Percentiles rank a stretch among this genome's conserved stretches.
Evolutionary conservation across 37 sponge, comb jelly and placozoan species (phyloP).

Genomic region (Corticium candelabrum): DNA sequence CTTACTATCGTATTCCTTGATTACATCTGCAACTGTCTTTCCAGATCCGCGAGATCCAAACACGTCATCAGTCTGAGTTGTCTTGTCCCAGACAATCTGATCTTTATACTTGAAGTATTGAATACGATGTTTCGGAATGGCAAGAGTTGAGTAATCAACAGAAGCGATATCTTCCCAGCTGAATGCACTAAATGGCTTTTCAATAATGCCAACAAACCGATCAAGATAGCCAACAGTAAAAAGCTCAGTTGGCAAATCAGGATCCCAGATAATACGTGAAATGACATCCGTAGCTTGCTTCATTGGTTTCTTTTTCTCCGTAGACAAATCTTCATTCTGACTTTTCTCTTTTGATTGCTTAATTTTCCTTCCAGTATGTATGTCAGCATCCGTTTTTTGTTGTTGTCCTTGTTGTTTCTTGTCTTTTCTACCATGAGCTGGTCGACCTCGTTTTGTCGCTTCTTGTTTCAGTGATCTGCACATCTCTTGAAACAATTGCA

Average conservation of each 20-base stretch:
- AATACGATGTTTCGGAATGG: constrained; percentile 90
- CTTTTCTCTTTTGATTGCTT: too few relatives aligned
- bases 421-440: too few relatives aligned
- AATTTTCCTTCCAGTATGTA: neutral
- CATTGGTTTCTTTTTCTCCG: constrained; percentile 64
- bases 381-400: too few relatives aligned
- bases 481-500: neutral
- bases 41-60: constrained; percentile 74
- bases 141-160: constrained; percentile 77
- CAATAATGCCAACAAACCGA: constrained; percentile 89
- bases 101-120: constrained; percentile 90
- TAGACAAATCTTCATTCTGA: neutral
- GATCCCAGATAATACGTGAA: constrained; percentile 50
- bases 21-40: constrained; percentile 23
- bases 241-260: constrained; percentile 53
- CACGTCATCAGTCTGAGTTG: constrained; percentile 63
- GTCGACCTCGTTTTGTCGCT: neutral
- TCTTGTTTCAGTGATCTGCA: neutral
- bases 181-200: constrained; percentile 78
- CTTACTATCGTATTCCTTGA: constrained; percentile 13
- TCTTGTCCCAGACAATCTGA: constrained; percentile 93
- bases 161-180: constrained; percentile 92
- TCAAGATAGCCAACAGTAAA: constrained; percentile 81
- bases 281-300: constrained; percentile 74
- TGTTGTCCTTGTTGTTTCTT: too few relatives aligned